Base-by-base conservation (phyloP, 2,888 invertebrate species). In the Lacanobia oleracea region DNA sequence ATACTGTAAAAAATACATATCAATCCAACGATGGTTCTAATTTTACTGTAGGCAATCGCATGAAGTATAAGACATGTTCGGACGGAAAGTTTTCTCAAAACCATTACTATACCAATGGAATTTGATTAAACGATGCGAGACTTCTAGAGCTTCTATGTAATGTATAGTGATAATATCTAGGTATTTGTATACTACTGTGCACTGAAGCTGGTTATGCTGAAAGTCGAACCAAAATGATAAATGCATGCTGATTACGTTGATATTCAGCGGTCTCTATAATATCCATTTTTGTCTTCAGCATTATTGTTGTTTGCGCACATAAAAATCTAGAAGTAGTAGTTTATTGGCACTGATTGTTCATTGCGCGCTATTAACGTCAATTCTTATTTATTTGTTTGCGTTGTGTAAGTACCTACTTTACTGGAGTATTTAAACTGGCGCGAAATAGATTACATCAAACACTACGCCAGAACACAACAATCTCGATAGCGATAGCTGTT, bases 271-370 rank as follows among this genome's bases (percentile, higher is more conserved):
- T 50, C n/a, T 18, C 43, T 40, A 53, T 40, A 77, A 71, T 71
- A 21, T 53, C 56, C 6, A 37, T 45, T 51, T 51, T 18, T 27
- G 50, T 57, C 50, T 57, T 56, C n/a, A 53, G n/a, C 61, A 65
- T 21, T 37, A 79, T 56, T 51, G 18, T 59, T 51, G 10, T 65
- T 45, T 33, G 37, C 45, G 27, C 45, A 67, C 33, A 67, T 67
- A 63, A 63, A 61, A 40, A 54, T 43, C 21, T 45, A 51, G 65
- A 61, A 75, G 59, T 50, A 37, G 43, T 43, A 16, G 57, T 48
- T 68, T 76, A 77, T 81, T 81, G 77, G 69, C 81, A 77, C 69
- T 77, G 77, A 81, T 81, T 77, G 81, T 54, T 63, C 53, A 81
- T 77, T 77, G 77, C 60, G 53, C 45, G 48, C 43, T 68, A 67